Evolutionary conservation across 2,113 vertebrate species (phyloP), one percentile per base, ranked within the genome.

Genomic region (Plestiodon gilberti): DNA sequence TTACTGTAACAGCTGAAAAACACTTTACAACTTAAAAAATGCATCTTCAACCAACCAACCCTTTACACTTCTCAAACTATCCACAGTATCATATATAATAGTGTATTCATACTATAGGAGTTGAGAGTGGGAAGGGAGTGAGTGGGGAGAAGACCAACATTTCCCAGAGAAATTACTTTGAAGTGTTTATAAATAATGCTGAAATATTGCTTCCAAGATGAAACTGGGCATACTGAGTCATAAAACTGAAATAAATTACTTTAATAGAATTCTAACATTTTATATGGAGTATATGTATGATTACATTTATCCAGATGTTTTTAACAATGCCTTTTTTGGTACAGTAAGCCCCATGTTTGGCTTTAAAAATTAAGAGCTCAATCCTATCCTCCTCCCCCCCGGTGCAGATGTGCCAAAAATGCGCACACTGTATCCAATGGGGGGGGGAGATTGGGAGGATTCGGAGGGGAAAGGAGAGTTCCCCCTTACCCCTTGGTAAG

Each of bases 1-100:
- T 92, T 94, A 94, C 88, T 92, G 91, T 92, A 92, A 82, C 77
- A 89, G 88, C 43, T 84, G 59, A 93, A 95, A 85, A 95, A 92
- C 76, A 92, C 82, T 82, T 88, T 92, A 80, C 79, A 90, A 93
- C 62, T 85, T 84, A 87, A 77, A 94, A 85, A 92, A 89, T 3
- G 52, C 9, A 77, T 80, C 88, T 90, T 62, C 89, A 90, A 91
- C 43, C 85, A 84, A 70, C 69, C 76, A 77, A 6, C 28, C 28
- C 74, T 80, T 85, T 48, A 86, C 71, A 71, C 59, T 18, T 86
- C 82, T 22, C 88, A 91, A 92, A 88, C 20, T 69, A 87, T 71
- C 87, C 38, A 8, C 55, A 88, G 35, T 85, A 92, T 89, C 71
- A 23, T 35, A 87, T 70, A 85, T 48, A 81, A 73, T 25, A 86